Percentiles rank a stretch among this genome's conserved stretches.
These are phyloP conservation scores for Andrena chrysosceles DNA, from an alignment of 2,888 invertebrate genomes.

Conservation along the genomic window DNA sequence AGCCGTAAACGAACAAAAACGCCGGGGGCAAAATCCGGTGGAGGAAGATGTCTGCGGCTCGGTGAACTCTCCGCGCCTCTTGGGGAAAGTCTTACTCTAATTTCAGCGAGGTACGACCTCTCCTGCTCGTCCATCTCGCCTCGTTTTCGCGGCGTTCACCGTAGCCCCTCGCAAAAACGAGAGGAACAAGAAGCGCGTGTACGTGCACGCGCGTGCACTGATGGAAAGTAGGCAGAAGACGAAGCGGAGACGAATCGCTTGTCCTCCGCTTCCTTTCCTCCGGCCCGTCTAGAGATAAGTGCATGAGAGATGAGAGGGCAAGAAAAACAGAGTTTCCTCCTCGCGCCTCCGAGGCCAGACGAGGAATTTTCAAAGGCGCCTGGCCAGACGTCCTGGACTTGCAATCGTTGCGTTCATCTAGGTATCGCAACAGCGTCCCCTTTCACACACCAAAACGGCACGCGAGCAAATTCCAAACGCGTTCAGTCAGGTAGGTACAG, in stretches of 20 bases:
- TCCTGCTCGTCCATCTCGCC: conserved; percentile 35
- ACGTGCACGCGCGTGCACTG: conserved; percentile 4
- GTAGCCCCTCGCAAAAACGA: conserved; percentile 38
- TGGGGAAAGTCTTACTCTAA: conserved; percentile 56
- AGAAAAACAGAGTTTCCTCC: conserved; percentile 53
- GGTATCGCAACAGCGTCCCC: not conserved
- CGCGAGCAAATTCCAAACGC: not conserved
- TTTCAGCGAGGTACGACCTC: conserved; percentile 54
- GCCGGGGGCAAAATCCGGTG: conserved; percentile 38
- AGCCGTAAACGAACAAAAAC: conserved; percentile 42
- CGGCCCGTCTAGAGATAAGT: conserved; percentile 45
- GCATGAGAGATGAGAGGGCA: conserved; percentile 45
- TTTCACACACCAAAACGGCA: not conserved
- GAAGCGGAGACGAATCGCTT: conserved; percentile 59
- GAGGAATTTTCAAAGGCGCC: conserved; percentile 32
- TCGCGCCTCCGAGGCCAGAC: conserved; percentile 40
- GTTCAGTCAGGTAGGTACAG: not conserved
- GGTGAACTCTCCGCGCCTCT: conserved; percentile 28
- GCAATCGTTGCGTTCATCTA: conserved; percentile 17
- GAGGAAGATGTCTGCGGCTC: conserved; percentile 42
- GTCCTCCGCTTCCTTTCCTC: conserved; percentile 47
- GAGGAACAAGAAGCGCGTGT: conserved; percentile 17
- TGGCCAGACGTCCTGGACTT: conserved; percentile 11
- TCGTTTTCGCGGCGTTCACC: conserved; percentile 53
- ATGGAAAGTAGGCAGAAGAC: conserved; percentile 38